A percentile compares a stretch with the other conserved stretches of the same genome.
Conservation (phyloP, 2,797 vertebrate genomes). For the Clarias laeviceps region DNA sequence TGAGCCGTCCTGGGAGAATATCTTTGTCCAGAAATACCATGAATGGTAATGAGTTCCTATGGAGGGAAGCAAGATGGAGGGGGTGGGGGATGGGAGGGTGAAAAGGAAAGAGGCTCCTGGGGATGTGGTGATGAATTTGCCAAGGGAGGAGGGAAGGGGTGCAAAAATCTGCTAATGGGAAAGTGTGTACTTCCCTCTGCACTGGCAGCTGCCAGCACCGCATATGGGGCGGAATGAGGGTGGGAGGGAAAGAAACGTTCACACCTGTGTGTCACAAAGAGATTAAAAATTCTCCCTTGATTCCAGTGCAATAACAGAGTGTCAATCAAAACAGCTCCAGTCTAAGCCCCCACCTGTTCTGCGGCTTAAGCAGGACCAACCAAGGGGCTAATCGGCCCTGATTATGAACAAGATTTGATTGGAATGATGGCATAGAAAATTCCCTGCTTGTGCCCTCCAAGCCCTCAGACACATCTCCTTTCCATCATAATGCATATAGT, state of each 20-base stretch:
- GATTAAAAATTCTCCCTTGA: constrained; percentile 58
- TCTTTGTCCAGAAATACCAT: constrained; percentile 65
- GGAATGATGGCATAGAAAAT: constrained; percentile 29
- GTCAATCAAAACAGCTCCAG: constrained; percentile 53
- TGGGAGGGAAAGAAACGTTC: constrained; percentile 29
- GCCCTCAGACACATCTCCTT: constrained; percentile 31
- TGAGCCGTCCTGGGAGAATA: constrained; percentile 60
- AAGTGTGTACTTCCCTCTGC: constrained; percentile 47
- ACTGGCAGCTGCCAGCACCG: constrained; percentile 50
- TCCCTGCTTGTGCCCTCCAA: constrained; percentile 19
- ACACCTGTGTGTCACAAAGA: constrained; percentile 57
- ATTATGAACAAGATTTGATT: constrained; percentile 49
- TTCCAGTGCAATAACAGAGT: constrained; percentile 51
- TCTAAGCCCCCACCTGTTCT: constrained; percentile 20
- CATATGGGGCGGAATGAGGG: constrained; percentile 23
- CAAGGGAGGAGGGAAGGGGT: constrained; percentile 38
- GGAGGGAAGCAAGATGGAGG: constrained; percentile 36
- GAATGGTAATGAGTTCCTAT: constrained; percentile 65
- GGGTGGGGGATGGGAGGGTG: neutral
- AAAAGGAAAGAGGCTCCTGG: neutral
- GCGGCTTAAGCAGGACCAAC: constrained; percentile 31
- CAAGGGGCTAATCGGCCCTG: constrained; percentile 49
- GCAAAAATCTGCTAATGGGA: constrained; percentile 56
- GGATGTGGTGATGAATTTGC: constrained; percentile 53
- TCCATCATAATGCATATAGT: neutral